These are phyloP conservation scores for Zoroaster sp. DNA, from an alignment of 53 echinoderm and acorn worm species.

Conservation along the genomic window DNA sequence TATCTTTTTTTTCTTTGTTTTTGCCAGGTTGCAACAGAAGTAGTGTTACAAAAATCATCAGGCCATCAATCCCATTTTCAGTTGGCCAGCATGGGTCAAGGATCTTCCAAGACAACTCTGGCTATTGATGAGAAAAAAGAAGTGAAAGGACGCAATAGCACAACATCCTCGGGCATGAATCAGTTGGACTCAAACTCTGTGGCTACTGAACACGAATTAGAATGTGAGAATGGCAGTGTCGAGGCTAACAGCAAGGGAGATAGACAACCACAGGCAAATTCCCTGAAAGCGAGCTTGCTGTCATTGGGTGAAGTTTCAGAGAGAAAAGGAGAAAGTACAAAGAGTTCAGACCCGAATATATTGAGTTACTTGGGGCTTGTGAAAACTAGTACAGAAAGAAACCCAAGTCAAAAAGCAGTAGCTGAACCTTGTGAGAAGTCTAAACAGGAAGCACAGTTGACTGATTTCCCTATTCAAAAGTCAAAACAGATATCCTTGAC, in stretches of 20 bases:
- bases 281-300: no score
- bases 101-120: no score
- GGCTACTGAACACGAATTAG: neutral
- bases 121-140: neutral
- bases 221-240: no score
- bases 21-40: no score
- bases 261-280: neutral
- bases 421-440: neutral
- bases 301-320: neutral
- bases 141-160: neutral
- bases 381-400: neutral
- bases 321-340: neutral
- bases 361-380: constrained; percentile 11
- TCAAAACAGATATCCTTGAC: neutral
- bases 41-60: no score
- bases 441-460: neutral
- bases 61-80: no score
- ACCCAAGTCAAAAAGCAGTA: neutral
- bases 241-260: neutral
- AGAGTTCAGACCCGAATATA: neutral
- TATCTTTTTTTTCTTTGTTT: no score
- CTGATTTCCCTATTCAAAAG: neutral
- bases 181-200: neutral
- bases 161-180: neutral
- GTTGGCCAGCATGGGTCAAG: no score